These are phyloP conservation scores for Nebria ingens DNA, from an alignment of 1,140 invertebrate species.

Conservation along the genomic window DNA sequence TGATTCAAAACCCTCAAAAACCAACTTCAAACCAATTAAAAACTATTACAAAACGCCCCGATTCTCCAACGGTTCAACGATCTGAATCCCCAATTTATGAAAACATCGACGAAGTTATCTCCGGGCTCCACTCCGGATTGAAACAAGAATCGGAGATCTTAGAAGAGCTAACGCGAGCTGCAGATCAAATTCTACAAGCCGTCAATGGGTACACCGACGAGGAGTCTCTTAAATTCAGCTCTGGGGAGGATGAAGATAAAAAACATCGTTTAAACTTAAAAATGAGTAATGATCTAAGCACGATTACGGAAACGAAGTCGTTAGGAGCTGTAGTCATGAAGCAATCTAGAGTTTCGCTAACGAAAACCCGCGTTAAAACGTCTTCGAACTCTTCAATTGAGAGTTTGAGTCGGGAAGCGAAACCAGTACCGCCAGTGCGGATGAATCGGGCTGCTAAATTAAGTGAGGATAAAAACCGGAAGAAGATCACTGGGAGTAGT, in stretches of 20 bases:
- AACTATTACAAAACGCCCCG: conserved; percentile 10
- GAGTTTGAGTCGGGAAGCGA: conserved; percentile 27
- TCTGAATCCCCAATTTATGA: conserved; percentile 26
- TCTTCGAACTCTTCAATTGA: conserved; percentile 38
- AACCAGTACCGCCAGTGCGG: conserved; percentile 15
- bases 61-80: neutral
- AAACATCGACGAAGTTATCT: conserved; percentile 22
- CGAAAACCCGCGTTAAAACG: conserved; percentile 19
- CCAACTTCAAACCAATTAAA: neutral
- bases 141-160: conserved; percentile 31
- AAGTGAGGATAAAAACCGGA: conserved; percentile 17
- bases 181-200: conserved; percentile 40
- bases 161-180: conserved; percentile 41
- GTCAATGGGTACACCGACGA: conserved; percentile 43
- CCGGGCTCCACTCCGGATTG: neutral
- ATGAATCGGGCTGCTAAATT: conserved; percentile 5
- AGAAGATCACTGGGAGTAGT: conserved; percentile 17
- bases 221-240: conserved; percentile 28
- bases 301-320: conserved; percentile 36
- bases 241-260: conserved; percentile 27
- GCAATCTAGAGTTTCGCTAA: conserved; percentile 14
- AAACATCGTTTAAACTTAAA: conserved; percentile 6
- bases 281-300: conserved; percentile 17
- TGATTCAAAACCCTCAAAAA: conserved; percentile 15
- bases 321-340: conserved; percentile 26